These are phyloP conservation scores for Coleophora deauratella DNA, from an alignment of 2,888 invertebrate genomes.

Conservation along the genomic window DNA sequence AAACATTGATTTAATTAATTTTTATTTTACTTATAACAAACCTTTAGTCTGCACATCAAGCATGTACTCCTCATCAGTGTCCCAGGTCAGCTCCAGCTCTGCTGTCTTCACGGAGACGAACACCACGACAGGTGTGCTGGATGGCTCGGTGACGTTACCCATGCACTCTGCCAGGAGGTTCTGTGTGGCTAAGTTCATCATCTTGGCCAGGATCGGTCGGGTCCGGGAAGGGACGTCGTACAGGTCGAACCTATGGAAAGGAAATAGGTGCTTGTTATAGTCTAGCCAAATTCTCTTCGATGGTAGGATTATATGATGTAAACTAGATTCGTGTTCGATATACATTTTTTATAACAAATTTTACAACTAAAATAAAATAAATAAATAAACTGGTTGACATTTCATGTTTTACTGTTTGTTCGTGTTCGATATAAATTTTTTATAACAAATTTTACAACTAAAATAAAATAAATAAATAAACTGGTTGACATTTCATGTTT, in stretches of 20 bases:
- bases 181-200: slow-evolving; percentile 68
- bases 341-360: too few species aligned
- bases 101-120: slow-evolving; percentile 66
- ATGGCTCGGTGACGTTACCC: slow-evolving; percentile 44
- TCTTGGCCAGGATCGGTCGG: slow-evolving; percentile 66
- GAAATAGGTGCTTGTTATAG: slow-evolving; percentile 1
- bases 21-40: slow-evolving; percentile 20
- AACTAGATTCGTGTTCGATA: too few species aligned
- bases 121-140: slow-evolving; percentile 72
- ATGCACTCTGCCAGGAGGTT: slow-evolving; percentile 76
- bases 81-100: slow-evolving; percentile 73
- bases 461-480: too few species aligned
- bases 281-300: too few species aligned
- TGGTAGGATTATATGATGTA: too few species aligned
- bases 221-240: slow-evolving; percentile 58
- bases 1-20: neutral
- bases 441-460: too few species aligned
- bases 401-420: too few species aligned
- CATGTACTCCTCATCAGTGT: slow-evolving; percentile 80
- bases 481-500: too few species aligned
- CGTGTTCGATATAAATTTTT: too few species aligned
- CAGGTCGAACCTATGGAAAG: slow-evolving; percentile 60
- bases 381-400: too few species aligned
- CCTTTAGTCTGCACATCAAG: slow-evolving; percentile 75
- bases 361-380: too few species aligned